Conservation (phyloP, 2,888 invertebrate genomes). For the Tiliacea citrago region DNA sequence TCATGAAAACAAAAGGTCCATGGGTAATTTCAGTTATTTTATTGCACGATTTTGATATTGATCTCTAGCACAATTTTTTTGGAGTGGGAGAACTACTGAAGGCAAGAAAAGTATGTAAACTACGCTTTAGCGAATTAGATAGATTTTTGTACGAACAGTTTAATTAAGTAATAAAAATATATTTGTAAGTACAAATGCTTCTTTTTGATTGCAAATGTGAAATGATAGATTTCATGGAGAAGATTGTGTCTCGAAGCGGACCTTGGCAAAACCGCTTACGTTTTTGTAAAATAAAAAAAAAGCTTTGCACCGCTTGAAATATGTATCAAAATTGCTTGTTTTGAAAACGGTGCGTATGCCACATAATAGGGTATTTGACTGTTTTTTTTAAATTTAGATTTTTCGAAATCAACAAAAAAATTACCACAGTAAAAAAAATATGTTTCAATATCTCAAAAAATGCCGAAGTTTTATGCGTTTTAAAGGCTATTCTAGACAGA, state of each 20-base stretch:
- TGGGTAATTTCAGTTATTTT: conserved; percentile 20
- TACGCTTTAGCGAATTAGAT: conserved; percentile 24
- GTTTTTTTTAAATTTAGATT: too few species aligned
- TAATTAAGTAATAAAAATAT: neutral
- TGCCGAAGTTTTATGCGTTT: too few species aligned
- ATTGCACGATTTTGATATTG: conserved; percentile 31
- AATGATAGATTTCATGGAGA: conserved; percentile 54
- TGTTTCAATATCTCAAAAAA: too few species aligned
- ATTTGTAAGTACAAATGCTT: conserved; percentile 34
- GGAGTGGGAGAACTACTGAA: conserved; percentile 28
- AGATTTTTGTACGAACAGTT: conserved; percentile 26
- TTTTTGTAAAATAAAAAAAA: conserved; percentile 36
- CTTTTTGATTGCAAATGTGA: conserved; percentile 12
- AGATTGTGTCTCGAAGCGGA: conserved; percentile 52
- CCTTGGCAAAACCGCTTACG: conserved; percentile 14
- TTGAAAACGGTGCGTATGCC: conserved; percentile 3
- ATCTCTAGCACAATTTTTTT: conserved; percentile 41
- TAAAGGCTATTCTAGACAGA: too few species aligned
- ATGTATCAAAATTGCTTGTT: conserved; percentile 29
- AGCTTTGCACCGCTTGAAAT: conserved; percentile 41
- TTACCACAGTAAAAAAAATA: too few species aligned
- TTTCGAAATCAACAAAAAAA: too few species aligned
- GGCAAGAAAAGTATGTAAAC: conserved; percentile 30
- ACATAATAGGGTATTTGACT: neutral
- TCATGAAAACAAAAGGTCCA: conserved; percentile 4